Percentiles rank a stretch among this genome's conserved stretches.
phyloP scores from a whole-genome alignment of 2,113 vertebrate genomes.

The Urocitellus parryii region DNA sequence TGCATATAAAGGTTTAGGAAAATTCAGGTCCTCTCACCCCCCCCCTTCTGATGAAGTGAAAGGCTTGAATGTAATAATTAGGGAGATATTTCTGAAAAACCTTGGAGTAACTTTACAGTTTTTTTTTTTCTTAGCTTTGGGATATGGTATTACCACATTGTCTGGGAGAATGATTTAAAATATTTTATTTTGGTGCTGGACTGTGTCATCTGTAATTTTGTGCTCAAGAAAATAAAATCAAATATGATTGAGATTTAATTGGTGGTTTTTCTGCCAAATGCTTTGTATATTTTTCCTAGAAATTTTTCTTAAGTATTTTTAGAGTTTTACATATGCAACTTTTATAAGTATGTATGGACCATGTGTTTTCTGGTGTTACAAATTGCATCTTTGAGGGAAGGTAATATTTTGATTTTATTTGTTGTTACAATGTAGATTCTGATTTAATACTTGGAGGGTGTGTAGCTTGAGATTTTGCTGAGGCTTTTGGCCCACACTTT shows the following conservation, averaged over 20 bases:
- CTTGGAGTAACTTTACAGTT: constrained; percentile 28
- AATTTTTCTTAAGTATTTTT: constrained; percentile 32
- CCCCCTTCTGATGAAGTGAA: not conserved
- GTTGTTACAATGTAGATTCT: not conserved
- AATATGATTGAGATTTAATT: constrained; percentile 60
- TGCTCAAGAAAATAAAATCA: constrained; percentile 48
- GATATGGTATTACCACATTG: not conserved
- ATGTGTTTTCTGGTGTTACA: constrained; percentile 20
- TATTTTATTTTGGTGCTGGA: constrained; percentile 57
- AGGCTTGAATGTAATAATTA: constrained; percentile 39
- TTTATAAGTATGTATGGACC: not conserved
- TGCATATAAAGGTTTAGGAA: not conserved
- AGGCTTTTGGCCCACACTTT: not conserved
- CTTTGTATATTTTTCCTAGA: constrained; percentile 28
- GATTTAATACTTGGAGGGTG: not conserved
- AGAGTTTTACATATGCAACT: constrained; percentile 4
- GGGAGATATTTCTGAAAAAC: constrained; percentile 36
- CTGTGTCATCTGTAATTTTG: constrained; percentile 56
- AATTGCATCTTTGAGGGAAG: not conserved
- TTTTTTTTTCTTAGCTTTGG: constrained; percentile 35
- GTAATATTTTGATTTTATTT: constrained; percentile 21
- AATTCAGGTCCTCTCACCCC: not conserved
- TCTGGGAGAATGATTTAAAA: constrained; percentile 53
- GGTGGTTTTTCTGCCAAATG: constrained; percentile 57
- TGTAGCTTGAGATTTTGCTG: not conserved